phyloP scores from a whole-genome alignment of 2,888 invertebrate species.

The Xestoiulus laeticollis region DNA sequence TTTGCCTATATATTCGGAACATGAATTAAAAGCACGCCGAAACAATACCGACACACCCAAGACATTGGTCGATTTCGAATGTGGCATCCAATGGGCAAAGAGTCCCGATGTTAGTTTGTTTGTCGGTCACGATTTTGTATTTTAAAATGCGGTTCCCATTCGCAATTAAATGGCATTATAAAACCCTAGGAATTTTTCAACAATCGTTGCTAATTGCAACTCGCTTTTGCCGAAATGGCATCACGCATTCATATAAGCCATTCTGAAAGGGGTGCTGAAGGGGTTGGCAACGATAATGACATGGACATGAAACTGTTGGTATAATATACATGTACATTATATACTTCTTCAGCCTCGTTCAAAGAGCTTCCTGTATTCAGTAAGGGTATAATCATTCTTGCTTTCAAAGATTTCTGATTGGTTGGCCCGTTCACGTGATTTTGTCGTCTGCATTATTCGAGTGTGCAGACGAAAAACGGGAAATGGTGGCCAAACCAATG shows the following conservation, averaged over 20 bases:
- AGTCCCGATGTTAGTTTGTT: not conserved
- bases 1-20: not conserved
- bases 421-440: no score
- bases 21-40: not conserved
- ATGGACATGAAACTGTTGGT: not conserved
- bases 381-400: no score
- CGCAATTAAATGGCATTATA: not conserved
- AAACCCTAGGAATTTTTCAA: not conserved
- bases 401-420: no score
- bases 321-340: no score
- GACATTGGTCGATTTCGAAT: not conserved
- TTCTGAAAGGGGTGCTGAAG: not conserved
- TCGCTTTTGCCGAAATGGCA: not conserved
- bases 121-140: not conserved
- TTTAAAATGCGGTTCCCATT: not conserved
- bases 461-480: no score
- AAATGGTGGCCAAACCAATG: no score
- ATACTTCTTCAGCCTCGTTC: not conserved
- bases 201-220: not conserved
- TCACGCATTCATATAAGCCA: not conserved
- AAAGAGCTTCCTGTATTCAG: not conserved
- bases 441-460: no score
- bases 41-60: slow-evolving; percentile 1
- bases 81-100: no score
- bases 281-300: not conserved